Percentiles rank a stretch among this genome's conserved stretches.
Evolutionary conservation across 2,797 vertebrate species (phyloP).

Genomic region (Eremophila alpestris): DNA sequence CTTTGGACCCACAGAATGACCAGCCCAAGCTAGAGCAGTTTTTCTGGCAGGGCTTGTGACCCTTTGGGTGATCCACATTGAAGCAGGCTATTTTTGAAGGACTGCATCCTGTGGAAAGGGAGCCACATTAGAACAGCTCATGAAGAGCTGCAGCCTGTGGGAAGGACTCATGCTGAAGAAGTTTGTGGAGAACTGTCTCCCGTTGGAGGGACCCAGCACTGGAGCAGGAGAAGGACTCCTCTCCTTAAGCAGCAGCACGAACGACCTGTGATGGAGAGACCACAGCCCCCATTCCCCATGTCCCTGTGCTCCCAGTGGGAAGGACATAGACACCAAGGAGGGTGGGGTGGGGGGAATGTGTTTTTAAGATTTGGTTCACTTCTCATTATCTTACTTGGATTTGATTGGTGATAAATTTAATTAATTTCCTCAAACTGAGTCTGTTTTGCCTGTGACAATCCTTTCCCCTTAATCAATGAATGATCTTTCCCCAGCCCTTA

Average conservation of each 20-base stretch:
- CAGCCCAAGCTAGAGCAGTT: neutral
- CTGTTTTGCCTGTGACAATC: neutral
- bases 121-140: neutral
- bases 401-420: neutral
- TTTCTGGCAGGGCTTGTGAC: neutral
- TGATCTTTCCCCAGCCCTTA: neutral
- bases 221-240: neutral
- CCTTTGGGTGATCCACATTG: too few species aligned
- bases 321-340: neutral
- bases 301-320: too few species aligned
- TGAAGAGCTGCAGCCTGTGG: neutral
- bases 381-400: neutral
- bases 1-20: neutral
- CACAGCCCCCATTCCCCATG: neutral
- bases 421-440: neutral
- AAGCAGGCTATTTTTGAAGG: neutral
- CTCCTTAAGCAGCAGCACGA: neutral
- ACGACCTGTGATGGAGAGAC: rapidly evolving
- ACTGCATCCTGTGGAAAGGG: neutral
- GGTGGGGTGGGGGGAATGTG: neutral
- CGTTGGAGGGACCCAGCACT: rapidly evolving
- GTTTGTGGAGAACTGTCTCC: neutral
- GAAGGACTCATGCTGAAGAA: neutral
- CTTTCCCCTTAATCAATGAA: neutral
- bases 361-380: neutral